phyloP scores from a whole-genome alignment of 2,797 vertebrate species.

The Oryzias sinensis region DNA sequence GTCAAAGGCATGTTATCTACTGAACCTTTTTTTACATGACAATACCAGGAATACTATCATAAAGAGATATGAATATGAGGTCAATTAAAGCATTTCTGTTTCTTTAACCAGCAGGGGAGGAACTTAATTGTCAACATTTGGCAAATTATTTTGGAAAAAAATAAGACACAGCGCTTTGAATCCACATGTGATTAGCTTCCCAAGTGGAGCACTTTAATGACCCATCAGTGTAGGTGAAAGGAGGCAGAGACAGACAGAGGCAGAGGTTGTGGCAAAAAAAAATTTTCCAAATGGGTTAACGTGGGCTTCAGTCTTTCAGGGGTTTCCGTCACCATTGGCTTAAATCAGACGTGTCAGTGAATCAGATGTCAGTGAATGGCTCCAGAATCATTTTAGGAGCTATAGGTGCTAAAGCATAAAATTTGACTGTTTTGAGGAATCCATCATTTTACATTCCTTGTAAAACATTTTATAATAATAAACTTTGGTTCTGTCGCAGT shows the following conservation, averaged over 20 bases:
- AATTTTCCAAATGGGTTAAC: slow-evolving; percentile 13
- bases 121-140: slow-evolving; percentile 30
- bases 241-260: slow-evolving; percentile 1
- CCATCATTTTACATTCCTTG: neutral
- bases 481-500: too few relatives aligned
- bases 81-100: slow-evolving; percentile 1
- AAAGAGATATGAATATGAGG: neutral
- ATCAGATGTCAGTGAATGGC: slow-evolving; percentile 5
- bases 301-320: slow-evolving; percentile 27
- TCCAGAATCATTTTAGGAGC: neutral
- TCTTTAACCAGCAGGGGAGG: slow-evolving; percentile 5
- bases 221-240: slow-evolving; percentile 43
- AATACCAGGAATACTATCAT: neutral
- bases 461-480: too few relatives aligned
- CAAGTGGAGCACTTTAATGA: slow-evolving; percentile 36
- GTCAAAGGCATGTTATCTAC: too few relatives aligned
- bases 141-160: slow-evolving; percentile 31
- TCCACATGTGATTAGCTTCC: slow-evolving; percentile 50
- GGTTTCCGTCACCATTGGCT: slow-evolving; percentile 31
- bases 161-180: slow-evolving; percentile 40
- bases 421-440: neutral
- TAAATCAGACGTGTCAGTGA: slow-evolving; percentile 17
- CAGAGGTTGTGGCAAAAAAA: slow-evolving; percentile 4
- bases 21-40: neutral
- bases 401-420: neutral